These are phyloP conservation scores for Poeciliopsis infans DNA, from an alignment of 2,797 vertebrate genomes.

Conservation along the genomic window DNA sequence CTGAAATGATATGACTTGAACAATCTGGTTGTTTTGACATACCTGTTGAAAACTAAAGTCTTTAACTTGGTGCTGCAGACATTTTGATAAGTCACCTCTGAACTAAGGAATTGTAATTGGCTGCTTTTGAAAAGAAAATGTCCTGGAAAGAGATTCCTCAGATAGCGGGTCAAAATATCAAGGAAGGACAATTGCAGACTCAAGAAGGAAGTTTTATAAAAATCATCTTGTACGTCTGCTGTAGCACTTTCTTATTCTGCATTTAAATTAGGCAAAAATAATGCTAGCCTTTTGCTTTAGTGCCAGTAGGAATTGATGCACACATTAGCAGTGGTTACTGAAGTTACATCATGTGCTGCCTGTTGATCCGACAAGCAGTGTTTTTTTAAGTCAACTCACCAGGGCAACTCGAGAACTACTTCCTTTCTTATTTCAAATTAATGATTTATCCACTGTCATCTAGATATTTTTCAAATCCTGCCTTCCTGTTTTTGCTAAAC, in stretches of 20 bases:
- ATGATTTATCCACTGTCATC: neutral
- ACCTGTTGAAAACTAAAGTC: neutral
- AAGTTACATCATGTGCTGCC: neutral
- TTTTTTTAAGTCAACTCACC: neutral
- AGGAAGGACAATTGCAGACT: neutral
- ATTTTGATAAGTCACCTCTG: neutral
- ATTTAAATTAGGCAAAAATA: neutral
- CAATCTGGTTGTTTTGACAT: neutral
- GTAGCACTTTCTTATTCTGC: neutral
- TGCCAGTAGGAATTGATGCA: too few relatives aligned
- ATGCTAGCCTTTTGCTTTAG: too few relatives aligned
- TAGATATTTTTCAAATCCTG: neutral
- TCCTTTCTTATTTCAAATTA: neutral
- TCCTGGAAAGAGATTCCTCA: neutral
- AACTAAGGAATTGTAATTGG: neutral
- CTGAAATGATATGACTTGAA: neutral
- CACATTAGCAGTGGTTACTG: neutral
- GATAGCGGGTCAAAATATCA: neutral
- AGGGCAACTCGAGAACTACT: neutral
- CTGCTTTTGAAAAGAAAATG: neutral
- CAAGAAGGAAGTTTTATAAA: neutral
- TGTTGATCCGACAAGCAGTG: neutral
- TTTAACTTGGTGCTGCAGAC: neutral
- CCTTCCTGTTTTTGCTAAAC: neutral
- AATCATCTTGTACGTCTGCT: too few relatives aligned